Conservation (phyloP, 2,797 vertebrate species). For the Falco cherrug region DNA sequence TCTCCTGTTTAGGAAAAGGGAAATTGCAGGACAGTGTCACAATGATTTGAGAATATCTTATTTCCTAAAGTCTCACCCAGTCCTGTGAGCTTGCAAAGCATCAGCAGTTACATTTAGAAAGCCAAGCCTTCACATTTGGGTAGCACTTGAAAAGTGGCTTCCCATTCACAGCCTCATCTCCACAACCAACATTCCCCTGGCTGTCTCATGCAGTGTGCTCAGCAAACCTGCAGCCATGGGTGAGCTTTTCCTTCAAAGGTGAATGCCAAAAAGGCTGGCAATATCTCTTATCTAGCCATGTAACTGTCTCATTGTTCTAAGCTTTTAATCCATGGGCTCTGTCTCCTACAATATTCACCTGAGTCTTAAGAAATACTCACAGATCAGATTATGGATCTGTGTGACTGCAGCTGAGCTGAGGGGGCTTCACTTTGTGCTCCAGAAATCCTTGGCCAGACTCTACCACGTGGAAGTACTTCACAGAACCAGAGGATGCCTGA, state of each 20-base stretch:
- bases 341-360: not conserved
- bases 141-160: not conserved
- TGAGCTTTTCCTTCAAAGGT: accelerated
- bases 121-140: not conserved
- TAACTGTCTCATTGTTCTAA: not conserved
- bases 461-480: not conserved
- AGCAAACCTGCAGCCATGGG: not conserved
- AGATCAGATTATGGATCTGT: not conserved
- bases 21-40: not conserved
- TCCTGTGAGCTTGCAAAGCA: not conserved
- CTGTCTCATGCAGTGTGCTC: not conserved
- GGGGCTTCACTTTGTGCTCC: not conserved
- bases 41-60: not conserved
- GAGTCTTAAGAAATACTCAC: not conserved
- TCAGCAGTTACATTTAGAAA: not conserved
- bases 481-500: not conserved
- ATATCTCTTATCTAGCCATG: not conserved
- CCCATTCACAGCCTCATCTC: not conserved
- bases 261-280: not conserved
- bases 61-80: not conserved
- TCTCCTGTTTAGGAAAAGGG: not conserved
- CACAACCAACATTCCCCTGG: not conserved
- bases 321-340: not conserved
- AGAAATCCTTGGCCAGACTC: not conserved
- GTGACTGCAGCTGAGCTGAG: not conserved